Conservation (phyloP, 1,140 invertebrate genomes). For the Drosophila ercepeae region DNA sequence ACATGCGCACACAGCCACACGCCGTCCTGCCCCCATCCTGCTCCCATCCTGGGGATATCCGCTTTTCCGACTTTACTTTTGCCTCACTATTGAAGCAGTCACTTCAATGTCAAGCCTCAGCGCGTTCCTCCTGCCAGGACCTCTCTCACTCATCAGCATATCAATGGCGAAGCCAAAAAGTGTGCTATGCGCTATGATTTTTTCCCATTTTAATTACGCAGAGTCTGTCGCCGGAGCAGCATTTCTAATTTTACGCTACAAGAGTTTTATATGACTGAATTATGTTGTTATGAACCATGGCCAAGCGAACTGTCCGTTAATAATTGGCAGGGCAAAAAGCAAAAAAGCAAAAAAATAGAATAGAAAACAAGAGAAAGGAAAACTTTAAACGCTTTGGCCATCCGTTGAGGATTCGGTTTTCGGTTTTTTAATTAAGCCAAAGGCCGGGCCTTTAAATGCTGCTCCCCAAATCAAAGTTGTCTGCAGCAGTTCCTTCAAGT, state of each 20-base stretch:
- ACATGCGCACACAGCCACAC: background rate
- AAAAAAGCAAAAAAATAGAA: slow-evolving; percentile 34
- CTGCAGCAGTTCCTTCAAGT: slow-evolving; percentile 43
- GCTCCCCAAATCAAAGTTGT: slow-evolving; percentile 68
- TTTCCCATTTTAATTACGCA: slow-evolving; percentile 32
- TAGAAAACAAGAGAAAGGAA: slow-evolving; percentile 10
- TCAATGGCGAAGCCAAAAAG: slow-evolving; percentile 62
- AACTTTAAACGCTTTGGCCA: slow-evolving; percentile 35
- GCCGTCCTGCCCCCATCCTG: background rate
- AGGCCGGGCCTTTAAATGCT: slow-evolving; percentile 42
- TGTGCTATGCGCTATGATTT: slow-evolving; percentile 63
- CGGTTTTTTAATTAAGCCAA: slow-evolving; percentile 64
- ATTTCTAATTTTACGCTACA: slow-evolving; percentile 81
- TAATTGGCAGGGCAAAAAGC: slow-evolving; percentile 39
- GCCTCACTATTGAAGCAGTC: slow-evolving; percentile 58
- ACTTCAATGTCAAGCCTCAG: slow-evolving; percentile 74
- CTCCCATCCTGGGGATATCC: background rate
- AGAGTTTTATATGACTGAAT: slow-evolving; percentile 80
- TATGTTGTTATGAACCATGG: slow-evolving; percentile 74
- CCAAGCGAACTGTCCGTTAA: slow-evolving; percentile 59
- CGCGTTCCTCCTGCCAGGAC: slow-evolving; percentile 16
- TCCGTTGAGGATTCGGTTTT: slow-evolving; percentile 16
- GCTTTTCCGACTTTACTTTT: slow-evolving; percentile 15
- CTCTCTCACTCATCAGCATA: slow-evolving; percentile 75
- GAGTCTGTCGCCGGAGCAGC: slow-evolving; percentile 48